Evolutionary conservation across 2,113 vertebrate genomes (phyloP).

Genomic region (Chaetops frenatus): DNA sequence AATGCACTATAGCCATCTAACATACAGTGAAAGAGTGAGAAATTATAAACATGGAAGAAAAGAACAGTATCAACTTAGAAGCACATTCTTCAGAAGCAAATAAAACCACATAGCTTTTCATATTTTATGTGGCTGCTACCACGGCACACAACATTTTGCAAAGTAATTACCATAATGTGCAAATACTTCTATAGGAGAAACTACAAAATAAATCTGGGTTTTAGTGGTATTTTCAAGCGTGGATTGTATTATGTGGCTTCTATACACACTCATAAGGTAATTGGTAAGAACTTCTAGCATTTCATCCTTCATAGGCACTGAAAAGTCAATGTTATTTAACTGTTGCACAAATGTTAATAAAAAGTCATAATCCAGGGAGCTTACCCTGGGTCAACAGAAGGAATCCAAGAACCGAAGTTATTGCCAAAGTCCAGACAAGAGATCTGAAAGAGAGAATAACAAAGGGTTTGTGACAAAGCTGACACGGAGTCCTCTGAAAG

Average conservation of each 20-base stretch:
- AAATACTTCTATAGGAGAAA: neutral
- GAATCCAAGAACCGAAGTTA: constrained; percentile 75
- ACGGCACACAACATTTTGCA: neutral
- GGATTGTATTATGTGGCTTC: neutral
- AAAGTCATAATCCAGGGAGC: constrained; percentile 75
- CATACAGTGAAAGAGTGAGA: neutral
- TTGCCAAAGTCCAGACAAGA: constrained; percentile 74
- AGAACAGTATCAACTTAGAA: neutral
- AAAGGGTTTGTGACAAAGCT: constrained; percentile 94
- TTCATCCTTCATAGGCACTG: neutral
- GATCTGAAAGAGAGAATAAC: constrained; percentile 84
- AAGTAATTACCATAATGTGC: neutral
- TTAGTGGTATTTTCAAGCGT: neutral
- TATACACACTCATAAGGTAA: neutral
- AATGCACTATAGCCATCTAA: neutral
- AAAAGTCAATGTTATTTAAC: constrained; percentile 20
- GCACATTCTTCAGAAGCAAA: neutral
- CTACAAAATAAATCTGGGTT: neutral
- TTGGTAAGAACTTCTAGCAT: neutral
- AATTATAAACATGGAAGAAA: neutral
- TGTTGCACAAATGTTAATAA: constrained; percentile 71
- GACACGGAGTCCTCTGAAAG: constrained; percentile 78
- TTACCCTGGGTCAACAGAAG: constrained; percentile 75
- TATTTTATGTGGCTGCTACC: neutral
- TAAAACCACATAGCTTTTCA: neutral